A percentile compares a stretch with the other conserved stretches of the same genome.
phyloP scores from a whole-genome alignment of 2,797 vertebrate genomes.

The Melopsittacus undulatus region DNA sequence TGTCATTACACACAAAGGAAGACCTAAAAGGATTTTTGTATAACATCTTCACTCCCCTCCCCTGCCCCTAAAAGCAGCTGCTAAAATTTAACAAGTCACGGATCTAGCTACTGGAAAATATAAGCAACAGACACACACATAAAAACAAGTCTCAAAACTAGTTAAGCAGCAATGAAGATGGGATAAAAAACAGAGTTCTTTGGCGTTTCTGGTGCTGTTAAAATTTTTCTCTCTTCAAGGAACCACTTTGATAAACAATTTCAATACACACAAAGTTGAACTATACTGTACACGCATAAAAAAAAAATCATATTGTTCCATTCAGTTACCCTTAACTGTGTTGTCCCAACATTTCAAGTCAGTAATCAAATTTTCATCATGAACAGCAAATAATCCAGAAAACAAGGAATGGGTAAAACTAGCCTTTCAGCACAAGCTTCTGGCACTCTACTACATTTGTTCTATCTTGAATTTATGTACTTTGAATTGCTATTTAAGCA shows the following conservation, averaged over 20 bases:
- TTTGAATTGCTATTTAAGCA: neutral
- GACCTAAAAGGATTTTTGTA: neutral
- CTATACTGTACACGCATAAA: neutral
- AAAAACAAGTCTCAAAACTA: neutral
- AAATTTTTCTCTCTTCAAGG: neutral
- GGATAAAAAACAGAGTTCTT: neutral
- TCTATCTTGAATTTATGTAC: neutral
- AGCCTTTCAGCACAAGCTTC: neutral
- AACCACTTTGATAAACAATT: neutral
- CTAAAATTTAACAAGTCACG: neutral
- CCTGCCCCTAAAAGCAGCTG: neutral
- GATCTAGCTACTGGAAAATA: neutral
- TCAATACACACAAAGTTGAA: neutral
- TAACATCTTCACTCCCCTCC: neutral
- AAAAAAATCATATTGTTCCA: neutral
- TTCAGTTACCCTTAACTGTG: neutral
- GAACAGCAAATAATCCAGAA: neutral
- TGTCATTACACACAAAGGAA: neutral
- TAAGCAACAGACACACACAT: neutral
- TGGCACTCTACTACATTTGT: neutral
- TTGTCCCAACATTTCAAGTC: neutral
- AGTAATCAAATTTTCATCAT: neutral
- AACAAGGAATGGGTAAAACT: neutral
- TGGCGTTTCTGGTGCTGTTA: neutral
- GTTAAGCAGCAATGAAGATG: neutral